Evolutionary conservation across 2,113 vertebrate genomes (phyloP).

Genomic region (Pelecanus crispus): DNA sequence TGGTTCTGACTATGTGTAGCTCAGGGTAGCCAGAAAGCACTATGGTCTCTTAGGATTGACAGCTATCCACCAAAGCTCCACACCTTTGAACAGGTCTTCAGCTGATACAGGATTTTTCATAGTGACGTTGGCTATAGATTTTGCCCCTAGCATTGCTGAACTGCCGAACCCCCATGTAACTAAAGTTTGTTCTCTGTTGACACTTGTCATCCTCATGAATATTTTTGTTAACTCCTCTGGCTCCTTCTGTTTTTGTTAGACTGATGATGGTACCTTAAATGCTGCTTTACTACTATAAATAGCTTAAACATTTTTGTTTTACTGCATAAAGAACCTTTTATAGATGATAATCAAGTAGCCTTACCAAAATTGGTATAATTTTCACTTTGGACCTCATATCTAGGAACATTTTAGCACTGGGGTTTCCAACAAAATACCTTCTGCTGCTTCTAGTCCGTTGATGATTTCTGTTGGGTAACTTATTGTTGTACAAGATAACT

Average conservation of each 20-base stretch:
- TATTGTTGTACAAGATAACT: not conserved
- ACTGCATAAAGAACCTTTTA: not conserved
- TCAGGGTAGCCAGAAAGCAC: not conserved
- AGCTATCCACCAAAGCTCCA: not conserved
- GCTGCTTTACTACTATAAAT: not conserved
- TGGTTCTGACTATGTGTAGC: fast-evolving
- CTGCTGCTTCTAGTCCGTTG: not conserved
- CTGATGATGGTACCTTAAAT: not conserved
- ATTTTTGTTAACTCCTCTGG: not conserved
- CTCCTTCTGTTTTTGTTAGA: not conserved
- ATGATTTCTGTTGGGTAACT: not conserved
- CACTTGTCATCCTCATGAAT: not conserved
- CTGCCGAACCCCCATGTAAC: not conserved
- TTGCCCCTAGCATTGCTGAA: not conserved
- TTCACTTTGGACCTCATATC: not conserved
- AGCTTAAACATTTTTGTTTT: not conserved
- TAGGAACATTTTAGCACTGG: not conserved
- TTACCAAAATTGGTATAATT: not conserved
- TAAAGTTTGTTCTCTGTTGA: not conserved
- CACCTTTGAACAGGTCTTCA: not conserved
- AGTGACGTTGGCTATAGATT: fast-evolving
- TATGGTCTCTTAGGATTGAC: not conserved
- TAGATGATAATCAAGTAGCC: not conserved
- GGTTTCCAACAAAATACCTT: not conserved
- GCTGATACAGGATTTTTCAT: not conserved